Conservation (phyloP, 2,797 vertebrate genomes). For the Anabas testudineus region DNA sequence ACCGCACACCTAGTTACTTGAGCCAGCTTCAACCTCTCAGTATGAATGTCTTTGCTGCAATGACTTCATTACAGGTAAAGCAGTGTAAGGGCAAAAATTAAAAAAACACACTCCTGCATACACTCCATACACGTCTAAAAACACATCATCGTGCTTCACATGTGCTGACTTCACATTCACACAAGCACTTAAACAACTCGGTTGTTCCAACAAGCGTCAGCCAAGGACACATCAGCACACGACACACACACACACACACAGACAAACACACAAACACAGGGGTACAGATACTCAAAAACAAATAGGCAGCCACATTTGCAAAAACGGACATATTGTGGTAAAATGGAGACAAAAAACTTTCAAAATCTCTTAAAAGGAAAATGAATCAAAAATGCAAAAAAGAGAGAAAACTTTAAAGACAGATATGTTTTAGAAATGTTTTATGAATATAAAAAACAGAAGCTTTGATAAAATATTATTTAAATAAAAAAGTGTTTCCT, state of each 20-base stretch:
- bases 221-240: slow-evolving; percentile 68
- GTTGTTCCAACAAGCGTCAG: slow-evolving; percentile 66
- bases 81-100: slow-evolving; percentile 53
- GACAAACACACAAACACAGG: slow-evolving; percentile 57
- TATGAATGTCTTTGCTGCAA: slow-evolving; percentile 68
- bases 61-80: slow-evolving; percentile 55
- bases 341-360: slow-evolving; percentile 67
- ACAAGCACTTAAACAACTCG: slow-evolving; percentile 57
- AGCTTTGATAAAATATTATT: slow-evolving; percentile 90
- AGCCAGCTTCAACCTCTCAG: slow-evolving; percentile 67
- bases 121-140: slow-evolving; percentile 37
- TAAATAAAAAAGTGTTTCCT: slow-evolving; percentile 87
- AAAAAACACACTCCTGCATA: slow-evolving; percentile 12
- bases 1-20: slow-evolving; percentile 50
- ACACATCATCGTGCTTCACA: slow-evolving; percentile 43
- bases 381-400: slow-evolving; percentile 74
- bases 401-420: slow-evolving; percentile 69
- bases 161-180: slow-evolving; percentile 60
- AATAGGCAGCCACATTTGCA: slow-evolving; percentile 67
- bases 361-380: slow-evolving; percentile 69
- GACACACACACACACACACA: slow-evolving; percentile 38
- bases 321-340: slow-evolving; percentile 74
- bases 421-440: slow-evolving; percentile 86
- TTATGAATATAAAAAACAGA: slow-evolving; percentile 83
- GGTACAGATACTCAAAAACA: slow-evolving; percentile 58